Conservation (phyloP, 2,113 vertebrate genomes). For the Hippolais icterina region DNA sequence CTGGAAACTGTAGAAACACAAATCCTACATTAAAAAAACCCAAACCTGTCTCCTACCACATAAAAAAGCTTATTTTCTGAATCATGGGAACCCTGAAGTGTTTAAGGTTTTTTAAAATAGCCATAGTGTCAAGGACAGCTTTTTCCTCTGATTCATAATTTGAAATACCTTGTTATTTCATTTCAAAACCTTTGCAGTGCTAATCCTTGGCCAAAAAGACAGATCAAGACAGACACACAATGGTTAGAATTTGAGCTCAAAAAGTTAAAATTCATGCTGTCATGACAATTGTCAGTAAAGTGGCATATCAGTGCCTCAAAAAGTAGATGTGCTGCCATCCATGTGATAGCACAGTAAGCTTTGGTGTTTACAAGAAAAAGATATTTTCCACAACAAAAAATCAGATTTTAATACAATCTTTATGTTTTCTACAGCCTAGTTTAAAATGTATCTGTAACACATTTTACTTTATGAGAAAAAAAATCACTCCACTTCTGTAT, state of each 20-base stretch:
- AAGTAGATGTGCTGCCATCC: background rate
- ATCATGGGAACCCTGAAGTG: background rate
- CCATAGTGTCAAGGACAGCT: background rate
- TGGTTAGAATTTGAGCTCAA: background rate
- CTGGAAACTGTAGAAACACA: background rate
- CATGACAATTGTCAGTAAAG: background rate
- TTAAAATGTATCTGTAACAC: background rate
- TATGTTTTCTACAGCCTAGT: background rate
- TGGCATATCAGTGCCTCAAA: background rate
- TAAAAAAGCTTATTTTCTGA: background rate
- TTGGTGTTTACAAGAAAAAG: background rate
- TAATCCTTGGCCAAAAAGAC: background rate
- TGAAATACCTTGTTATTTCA: background rate
- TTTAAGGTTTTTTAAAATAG: background rate
- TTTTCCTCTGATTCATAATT: background rate
- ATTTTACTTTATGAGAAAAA: background rate
- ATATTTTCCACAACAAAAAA: background rate
- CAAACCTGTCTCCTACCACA: background rate
- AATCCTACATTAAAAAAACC: accelerated
- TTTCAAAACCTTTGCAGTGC: background rate
- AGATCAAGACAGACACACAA: background rate
- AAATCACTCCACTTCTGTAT: background rate
- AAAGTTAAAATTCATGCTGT: background rate
- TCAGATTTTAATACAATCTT: background rate
- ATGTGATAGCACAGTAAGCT: background rate